Evolutionary conservation across 1,140 invertebrate species (phyloP), one percentile per base, ranked within the genome.

Genomic region (Ceratina japonica): DNA sequence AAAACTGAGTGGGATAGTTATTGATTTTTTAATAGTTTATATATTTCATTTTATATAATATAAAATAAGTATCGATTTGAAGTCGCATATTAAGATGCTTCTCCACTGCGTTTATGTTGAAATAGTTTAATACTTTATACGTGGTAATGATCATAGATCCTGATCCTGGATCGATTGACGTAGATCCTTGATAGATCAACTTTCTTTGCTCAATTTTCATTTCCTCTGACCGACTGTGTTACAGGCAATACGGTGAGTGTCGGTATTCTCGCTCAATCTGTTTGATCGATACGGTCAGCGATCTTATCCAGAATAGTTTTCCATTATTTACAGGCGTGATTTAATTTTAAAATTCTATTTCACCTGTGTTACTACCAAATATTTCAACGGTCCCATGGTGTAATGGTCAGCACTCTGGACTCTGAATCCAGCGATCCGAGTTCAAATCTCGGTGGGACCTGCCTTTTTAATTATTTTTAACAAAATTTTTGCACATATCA

Each of bases 321-420:
- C n/a, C 8, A 3, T 0, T 49, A 4, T 3, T 37, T 37, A 15
- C n/a, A 13, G 0, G 0, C 10, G 31, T 13, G 3, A 24, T 0
- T 24, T 37, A 59, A 16, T 58, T 66, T 44, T 24, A 31, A 65
- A 4, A 4, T 13, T 15, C 0, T 0, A 37, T n/a, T 76, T 84
- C n/a, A 80, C 13, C 24, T 58, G 22, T 62, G 7, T 62, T 12
- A 56, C 59, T 70, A 62, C 0, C 0, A 27, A 8, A 18, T 2
- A 68, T 54, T 54, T 61, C 18, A 58, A 79, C 71, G 95, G 95
- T 96, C 94, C 95, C 94, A 95, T 96, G 96, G 96, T 97, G 96
- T 96, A 96, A 96, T 96, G 96, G 96, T 96, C 96, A 97, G 96
- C 95, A 96, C 95, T 96, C 95, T 96, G 96, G 96, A 96, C 96